A percentile compares a stretch with the other conserved stretches of the same genome.
phyloP scores from a whole-genome alignment of 2,113 vertebrate species.

The Thryonomys swinderianus region DNA sequence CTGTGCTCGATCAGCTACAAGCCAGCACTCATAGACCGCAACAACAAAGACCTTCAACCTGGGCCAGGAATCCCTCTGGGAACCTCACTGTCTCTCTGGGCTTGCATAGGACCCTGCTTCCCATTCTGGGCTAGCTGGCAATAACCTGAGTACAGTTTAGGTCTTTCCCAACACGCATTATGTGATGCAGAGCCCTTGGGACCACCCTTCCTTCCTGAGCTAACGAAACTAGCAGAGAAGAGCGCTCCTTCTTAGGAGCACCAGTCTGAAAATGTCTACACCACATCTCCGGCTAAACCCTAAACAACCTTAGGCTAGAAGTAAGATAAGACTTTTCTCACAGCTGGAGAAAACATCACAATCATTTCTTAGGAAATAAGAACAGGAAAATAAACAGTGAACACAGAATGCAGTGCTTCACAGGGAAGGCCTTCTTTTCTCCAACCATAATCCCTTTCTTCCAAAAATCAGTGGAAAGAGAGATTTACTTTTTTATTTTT shows the following conservation, averaged over 20 bases:
- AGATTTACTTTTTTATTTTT: background rate
- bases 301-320: background rate
- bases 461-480: background rate
- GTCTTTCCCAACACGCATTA: background rate
- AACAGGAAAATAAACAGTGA: background rate
- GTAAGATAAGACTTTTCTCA: background rate
- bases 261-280: background rate
- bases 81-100: background rate
- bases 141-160: background rate
- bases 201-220: background rate
- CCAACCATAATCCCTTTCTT: background rate
- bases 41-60: background rate
- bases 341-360: background rate
- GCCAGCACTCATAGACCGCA: fast-evolving
- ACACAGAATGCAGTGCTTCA: background rate
- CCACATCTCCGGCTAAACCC: background rate
- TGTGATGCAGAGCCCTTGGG: background rate
- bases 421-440: background rate
- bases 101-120: background rate
- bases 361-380: background rate
- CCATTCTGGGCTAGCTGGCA: background rate
- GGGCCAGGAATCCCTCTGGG: too few species aligned
- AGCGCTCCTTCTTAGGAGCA: background rate
- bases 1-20: background rate
- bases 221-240: background rate